Evolutionary conservation across 2,888 invertebrate genomes (phyloP).

Genomic region (Clivina fossor): DNA sequence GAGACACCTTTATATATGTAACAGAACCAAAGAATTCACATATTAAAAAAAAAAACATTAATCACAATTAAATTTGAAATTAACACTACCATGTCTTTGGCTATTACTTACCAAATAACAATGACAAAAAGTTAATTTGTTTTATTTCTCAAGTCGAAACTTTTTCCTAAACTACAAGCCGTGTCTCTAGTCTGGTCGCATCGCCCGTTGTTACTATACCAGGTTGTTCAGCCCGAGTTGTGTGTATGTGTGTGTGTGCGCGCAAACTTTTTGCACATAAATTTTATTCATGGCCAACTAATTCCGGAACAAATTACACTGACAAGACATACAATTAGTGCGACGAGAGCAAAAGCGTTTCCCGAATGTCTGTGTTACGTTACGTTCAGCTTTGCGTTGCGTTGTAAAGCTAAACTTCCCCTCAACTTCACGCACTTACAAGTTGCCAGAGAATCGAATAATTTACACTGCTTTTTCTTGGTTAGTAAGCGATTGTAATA

Average conservation of each 20-base stretch:
- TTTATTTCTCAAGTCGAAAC: no score
- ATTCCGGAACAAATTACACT: slow-evolving; percentile 29
- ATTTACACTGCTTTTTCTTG: background rate
- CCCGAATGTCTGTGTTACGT: no score
- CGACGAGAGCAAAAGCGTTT: no score
- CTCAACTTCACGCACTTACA: background rate
- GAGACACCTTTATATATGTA: no score
- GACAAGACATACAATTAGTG: slow-evolving; percentile 14
- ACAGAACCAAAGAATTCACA: no score
- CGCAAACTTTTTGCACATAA: slow-evolving; percentile 23
- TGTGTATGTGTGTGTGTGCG: no score
- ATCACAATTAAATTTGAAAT: slow-evolving; percentile 25
- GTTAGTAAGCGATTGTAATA: background rate
- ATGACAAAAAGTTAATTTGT: slow-evolving; percentile 17
- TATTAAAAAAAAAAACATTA: background rate
- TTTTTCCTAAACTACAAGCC: slow-evolving; percentile 17
- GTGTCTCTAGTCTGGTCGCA: background rate
- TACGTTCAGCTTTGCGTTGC: no score
- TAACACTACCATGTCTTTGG: slow-evolving; percentile 8
- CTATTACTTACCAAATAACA: slow-evolving; percentile 13
- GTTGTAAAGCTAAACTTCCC: no score
- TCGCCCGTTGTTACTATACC: background rate
- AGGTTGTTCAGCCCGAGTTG: no score
- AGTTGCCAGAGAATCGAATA: background rate
- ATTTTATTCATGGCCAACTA: slow-evolving; percentile 30